These are phyloP conservation scores for Chinchilla lanigera DNA, from an alignment of 2,113 vertebrate genomes.

Conservation along the genomic window DNA sequence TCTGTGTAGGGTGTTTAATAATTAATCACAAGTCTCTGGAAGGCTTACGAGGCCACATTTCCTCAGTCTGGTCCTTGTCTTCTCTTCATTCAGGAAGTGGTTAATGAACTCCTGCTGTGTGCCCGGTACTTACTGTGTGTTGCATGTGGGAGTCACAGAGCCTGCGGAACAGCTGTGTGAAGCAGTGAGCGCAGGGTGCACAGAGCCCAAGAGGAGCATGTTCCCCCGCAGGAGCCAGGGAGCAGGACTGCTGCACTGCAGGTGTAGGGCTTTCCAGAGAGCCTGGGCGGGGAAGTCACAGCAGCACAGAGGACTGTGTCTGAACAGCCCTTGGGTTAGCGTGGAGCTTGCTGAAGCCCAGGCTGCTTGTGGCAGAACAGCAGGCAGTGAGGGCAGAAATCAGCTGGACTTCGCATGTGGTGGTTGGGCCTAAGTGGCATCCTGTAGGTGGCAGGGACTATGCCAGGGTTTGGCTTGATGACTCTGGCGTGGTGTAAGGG, in stretches of 20 bases:
- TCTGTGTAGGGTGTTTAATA: not conserved
- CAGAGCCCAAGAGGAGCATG: not conserved
- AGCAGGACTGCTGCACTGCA: not conserved
- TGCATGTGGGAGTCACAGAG: not conserved
- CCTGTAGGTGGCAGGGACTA: not conserved
- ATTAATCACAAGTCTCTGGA: not conserved
- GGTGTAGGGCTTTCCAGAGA: not conserved
- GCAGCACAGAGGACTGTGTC: not conserved
- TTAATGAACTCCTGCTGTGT: not conserved
- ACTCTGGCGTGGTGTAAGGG: not conserved
- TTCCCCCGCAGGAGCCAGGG: not conserved
- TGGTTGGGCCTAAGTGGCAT: not conserved
- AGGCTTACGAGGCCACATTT: not conserved
- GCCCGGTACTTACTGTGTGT: not conserved
- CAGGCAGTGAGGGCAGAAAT: not conserved
- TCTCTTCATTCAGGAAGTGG: not conserved
- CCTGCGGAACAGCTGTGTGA: not conserved
- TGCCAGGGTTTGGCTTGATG: not conserved
- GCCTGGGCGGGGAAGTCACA: not conserved
- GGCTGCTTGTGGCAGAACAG: not conserved
- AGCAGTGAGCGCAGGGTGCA: not conserved
- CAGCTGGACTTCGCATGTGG: not conserved
- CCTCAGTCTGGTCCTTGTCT: not conserved
- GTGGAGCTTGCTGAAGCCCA: not conserved
- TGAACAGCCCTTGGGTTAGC: not conserved